Base-by-base conservation (phyloP, 2,797 vertebrate genomes). In the Anguilla obscura region DNA sequence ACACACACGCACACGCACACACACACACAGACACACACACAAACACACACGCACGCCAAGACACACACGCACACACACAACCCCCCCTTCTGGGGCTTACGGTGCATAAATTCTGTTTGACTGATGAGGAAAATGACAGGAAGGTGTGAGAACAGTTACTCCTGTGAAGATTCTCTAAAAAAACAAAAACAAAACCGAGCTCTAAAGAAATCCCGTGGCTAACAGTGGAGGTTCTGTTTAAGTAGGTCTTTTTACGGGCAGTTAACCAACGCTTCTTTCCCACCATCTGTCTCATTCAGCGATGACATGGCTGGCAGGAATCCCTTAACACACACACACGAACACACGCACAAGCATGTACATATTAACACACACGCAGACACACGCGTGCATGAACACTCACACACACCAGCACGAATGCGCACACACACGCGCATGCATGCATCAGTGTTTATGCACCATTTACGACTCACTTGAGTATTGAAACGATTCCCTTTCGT, bases 171-270 rank as follows among this genome's bases (percentile, higher is more conserved):
- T 52, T 10, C 30, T 24, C 66, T 1, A 9, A 85, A 85, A 21
- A 16, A 60, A 60, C 58, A 69, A 27, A 80, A 79, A 48, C 40
- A 66, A 36, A 63, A 58, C 4, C 27, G 50, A 83, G 18, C 45
- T 58, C n/a, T 40, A 69, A 84, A 87, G 24, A 84, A 87, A 87
- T 66, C 58, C 58, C 56, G 45, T 36, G 79, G 63, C 82, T 56
- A 48, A 87, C 86, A 87, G 76, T 33, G 50, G 45, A 50, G 79
- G 83, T 24, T 84, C 79, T 87, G 58, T 87, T 87, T 87, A 87
- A 87, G 12, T n/a, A 58, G 27, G 45, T 83, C n/a, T 74, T 87
- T 87, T 87, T 66, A 66, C 58, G 86, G 86, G 8, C 84, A 87
- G 86, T 87, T 87, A 87, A 36, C 58, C 86, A 83, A 58, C 58